These are phyloP conservation scores for Phycodurus eques DNA, from an alignment of 2,113 vertebrate species.

Conservation along the genomic window DNA sequence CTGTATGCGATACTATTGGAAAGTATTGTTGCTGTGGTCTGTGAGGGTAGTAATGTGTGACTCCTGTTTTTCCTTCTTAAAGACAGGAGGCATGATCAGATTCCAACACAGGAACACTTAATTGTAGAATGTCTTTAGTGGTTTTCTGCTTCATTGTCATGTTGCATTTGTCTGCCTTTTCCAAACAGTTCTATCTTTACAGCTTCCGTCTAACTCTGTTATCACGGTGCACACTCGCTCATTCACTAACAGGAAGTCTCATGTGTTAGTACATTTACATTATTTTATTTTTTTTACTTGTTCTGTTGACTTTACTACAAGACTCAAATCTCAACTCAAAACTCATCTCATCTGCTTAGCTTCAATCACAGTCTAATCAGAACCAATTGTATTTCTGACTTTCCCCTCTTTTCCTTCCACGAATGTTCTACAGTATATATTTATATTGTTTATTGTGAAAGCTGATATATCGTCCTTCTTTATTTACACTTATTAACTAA, in stretches of 20 bases:
- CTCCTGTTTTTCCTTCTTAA: background rate
- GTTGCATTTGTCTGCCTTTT: background rate
- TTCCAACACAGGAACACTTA: background rate
- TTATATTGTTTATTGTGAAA: background rate
- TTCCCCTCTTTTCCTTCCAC: background rate
- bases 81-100: background rate
- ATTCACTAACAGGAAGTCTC: background rate
- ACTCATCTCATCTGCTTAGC: too few relatives aligned
- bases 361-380: background rate
- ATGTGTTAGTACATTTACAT: background rate
- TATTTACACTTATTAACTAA: background rate
- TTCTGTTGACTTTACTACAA: background rate
- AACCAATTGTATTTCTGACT: background rate
- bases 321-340: background rate
- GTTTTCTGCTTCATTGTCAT: background rate
- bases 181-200: background rate
- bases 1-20: conserved; percentile 31
- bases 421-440: background rate
- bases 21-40: conserved; percentile 28
- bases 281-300: background rate
- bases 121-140: background rate
- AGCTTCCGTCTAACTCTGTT: background rate
- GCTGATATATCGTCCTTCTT: background rate
- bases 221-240: conserved; percentile 1
- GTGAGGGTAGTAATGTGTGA: background rate